phyloP scores from a whole-genome alignment of 2,888 invertebrate genomes.

The Dasypogon diadema region DNA sequence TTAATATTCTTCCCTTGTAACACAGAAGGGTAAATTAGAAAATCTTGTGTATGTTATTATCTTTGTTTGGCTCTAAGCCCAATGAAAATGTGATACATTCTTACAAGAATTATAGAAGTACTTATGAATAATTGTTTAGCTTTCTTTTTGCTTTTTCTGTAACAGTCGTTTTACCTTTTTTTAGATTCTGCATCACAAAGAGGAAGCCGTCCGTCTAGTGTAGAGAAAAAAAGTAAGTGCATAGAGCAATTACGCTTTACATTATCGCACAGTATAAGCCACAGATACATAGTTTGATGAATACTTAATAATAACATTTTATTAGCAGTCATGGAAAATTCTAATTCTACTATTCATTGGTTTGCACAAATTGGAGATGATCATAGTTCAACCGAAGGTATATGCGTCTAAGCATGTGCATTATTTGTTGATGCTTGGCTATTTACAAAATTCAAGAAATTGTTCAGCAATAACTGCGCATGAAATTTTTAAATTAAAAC shows the following conservation, averaged over 20 bases:
- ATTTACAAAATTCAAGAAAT: neutral
- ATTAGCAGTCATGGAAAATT: conserved; percentile 58
- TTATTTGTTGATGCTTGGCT: neutral
- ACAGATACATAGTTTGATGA: conserved; percentile 7
- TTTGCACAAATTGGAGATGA: conserved; percentile 68
- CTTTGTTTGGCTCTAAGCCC: no score
- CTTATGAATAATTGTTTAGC: no score
- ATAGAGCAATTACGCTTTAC: conserved; percentile 24
- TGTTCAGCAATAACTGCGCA: neutral
- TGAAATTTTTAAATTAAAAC: neutral
- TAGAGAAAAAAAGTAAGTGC: conserved; percentile 66
- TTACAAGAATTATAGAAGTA: no score
- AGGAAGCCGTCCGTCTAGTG: conserved; percentile 68
- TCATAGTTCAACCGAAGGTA: conserved; percentile 63
- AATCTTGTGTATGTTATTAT: no score
- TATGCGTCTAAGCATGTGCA: conserved; percentile 35
- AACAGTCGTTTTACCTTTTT: conserved; percentile 51
- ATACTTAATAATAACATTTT: conserved; percentile 46
- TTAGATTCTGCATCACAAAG: conserved; percentile 65
- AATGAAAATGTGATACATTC: no score
- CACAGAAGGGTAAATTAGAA: no score
- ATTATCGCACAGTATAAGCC: neutral
- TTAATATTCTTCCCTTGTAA: no score
- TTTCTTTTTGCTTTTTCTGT: no score
- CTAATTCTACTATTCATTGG: conserved; percentile 65